Base-by-base conservation (phyloP, 2,888 invertebrate species). In the Aporophyla lueneburgensis region DNA sequence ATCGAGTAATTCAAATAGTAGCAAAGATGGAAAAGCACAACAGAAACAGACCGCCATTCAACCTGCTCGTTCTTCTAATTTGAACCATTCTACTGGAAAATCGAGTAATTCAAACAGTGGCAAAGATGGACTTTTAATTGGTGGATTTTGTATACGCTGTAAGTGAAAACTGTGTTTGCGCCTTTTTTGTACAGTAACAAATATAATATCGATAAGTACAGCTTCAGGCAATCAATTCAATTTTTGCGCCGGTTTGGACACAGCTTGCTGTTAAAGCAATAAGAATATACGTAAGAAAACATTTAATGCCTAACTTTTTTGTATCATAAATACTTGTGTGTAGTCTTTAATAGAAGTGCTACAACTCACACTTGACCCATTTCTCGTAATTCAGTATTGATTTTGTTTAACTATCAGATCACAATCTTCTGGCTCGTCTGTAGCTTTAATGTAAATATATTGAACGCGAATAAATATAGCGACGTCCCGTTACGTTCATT, bases 351-450 rank as follows among this genome's bases (percentile, higher is more conserved):
- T 27, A 59, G 10, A 68, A 71, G 21, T 24, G 12, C 14, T 54
- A 59, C 12, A n/a, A 33, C 27, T 62, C 58, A 46, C 65, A 65
- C 54, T 68, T 76, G 49, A 56, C 77, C 16, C 16, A 53, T 66
- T 71, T 66, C 14, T 58, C 9, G n/a, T 81, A 76, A 76, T 72
- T 69, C 27, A 83, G 77, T 72, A 81, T 81, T 83, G 61, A 81
- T 70, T 65, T 46, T 49, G 40, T 54, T 27, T 16, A 40, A 33
- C 43, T 54, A 16, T 56, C 58, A 51, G n/a, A n/a, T n/a, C n/a
- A n/a, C n/a, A n/a, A n/a, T n/a, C n/a, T n/a, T n/a, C n/a, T n/a
- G n/a, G 40, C 27, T 71, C 33, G 33, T 54, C 49, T 71, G 62
- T 33, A 33, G 78, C 56, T 46, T 43, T 66, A 59, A 66, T 74